Conservation (phyloP, 2,797 vertebrate species). For the Odontamblyopus rebecca region DNA sequence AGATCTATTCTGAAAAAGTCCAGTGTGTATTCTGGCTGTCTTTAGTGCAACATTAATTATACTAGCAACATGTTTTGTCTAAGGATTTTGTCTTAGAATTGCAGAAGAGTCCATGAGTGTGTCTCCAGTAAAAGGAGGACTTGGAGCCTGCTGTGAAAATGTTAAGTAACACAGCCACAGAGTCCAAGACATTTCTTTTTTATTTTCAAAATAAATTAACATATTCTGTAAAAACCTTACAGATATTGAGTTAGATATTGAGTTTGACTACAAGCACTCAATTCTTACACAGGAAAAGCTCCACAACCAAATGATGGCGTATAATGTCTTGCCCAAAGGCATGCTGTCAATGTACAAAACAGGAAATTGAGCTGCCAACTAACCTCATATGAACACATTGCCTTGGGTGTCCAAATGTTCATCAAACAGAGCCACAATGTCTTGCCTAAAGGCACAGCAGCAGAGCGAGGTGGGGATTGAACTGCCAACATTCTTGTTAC, state of each 20-base stretch:
- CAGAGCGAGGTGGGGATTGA: constrained; percentile 4
- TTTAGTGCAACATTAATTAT: too few relatives aligned
- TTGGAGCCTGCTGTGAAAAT: too few relatives aligned
- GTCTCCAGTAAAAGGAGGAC: too few relatives aligned
- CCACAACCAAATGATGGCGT: background rate
- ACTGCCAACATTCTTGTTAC: constrained; percentile 8
- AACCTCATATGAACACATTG: background rate
- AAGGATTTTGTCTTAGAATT: too few relatives aligned
- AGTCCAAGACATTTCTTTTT: too few relatives aligned
- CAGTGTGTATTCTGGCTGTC: too few relatives aligned
- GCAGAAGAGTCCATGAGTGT: too few relatives aligned
- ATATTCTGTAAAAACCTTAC: background rate
- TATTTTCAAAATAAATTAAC: too few relatives aligned
- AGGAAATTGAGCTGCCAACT: constrained; percentile 1
- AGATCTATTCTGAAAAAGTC: too few relatives aligned
- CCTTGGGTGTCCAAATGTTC: constrained; percentile 4
- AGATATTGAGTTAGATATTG: too few relatives aligned
- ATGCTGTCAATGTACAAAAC: background rate
- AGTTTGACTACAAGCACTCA: background rate
- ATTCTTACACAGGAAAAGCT: background rate
- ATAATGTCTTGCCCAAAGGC: constrained; percentile 2
- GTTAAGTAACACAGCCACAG: too few relatives aligned
- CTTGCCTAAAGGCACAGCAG: constrained; percentile 3
- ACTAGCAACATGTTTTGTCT: too few relatives aligned
- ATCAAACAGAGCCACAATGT: constrained; percentile 5